Evolutionary conservation across 2,888 invertebrate species (phyloP).

Genomic region (Eupithecia subfuscata): DNA sequence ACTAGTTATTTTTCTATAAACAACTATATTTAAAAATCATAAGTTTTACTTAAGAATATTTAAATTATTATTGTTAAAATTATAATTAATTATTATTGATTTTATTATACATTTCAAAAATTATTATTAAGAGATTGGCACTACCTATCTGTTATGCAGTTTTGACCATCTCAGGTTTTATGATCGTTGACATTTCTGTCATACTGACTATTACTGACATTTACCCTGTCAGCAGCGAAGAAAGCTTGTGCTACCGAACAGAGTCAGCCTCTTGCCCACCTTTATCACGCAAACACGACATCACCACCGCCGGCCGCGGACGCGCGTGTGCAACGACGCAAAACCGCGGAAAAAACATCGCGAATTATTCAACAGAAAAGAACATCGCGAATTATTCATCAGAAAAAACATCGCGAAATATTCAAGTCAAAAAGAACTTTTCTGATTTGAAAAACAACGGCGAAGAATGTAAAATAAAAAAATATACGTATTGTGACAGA

Average conservation of each 20-base stretch:
- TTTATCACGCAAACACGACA: conserved; percentile 51
- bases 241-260: conserved; percentile 48
- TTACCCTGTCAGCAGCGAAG: conserved; percentile 44
- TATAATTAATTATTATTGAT: no score
- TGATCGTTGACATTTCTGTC: not conserved
- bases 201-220: not conserved
- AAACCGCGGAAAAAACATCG: conserved; percentile 43
- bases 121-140: no score
- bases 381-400: not conserved
- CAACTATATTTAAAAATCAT: no score
- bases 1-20: no score
- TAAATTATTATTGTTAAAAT: no score
- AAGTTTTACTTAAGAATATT: no score
- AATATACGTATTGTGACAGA: not conserved
- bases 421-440: not conserved
- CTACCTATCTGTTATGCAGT: not conserved
- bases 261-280: conserved; percentile 40
- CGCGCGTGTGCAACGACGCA: conserved; percentile 54
- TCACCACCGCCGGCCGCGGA: conserved; percentile 44
- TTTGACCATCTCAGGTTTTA: not conserved
- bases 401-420: not conserved
- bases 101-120: no score
- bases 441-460: not conserved
- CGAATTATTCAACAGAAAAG: not conserved
- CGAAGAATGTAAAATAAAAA: not conserved